Percentiles rank a stretch among this genome's conserved stretches.
Conservation (phyloP, 2,888 invertebrate species). For the Eurytoma californica region DNA sequence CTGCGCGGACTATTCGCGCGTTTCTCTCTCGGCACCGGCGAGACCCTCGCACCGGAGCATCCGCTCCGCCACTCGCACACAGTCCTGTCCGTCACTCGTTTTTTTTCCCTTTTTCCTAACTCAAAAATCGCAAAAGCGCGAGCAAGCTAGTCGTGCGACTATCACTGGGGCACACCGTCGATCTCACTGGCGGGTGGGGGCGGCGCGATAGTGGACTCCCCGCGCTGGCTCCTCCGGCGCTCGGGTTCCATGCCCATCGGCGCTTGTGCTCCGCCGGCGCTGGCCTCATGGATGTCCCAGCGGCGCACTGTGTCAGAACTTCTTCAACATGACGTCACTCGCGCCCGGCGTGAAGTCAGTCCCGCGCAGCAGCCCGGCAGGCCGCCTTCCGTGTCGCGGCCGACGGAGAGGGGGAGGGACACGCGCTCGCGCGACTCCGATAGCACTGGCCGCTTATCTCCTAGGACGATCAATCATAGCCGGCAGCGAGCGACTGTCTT, state of each 20-base stretch:
- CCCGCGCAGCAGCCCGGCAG: background rate
- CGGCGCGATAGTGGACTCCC: conserved; percentile 60
- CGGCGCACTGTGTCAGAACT: background rate
- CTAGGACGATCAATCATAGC: conserved; percentile 56
- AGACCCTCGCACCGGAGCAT: conserved; percentile 38
- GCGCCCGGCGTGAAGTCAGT: no score
- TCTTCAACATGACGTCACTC: background rate
- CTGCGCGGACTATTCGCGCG: background rate
- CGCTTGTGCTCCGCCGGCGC: background rate
- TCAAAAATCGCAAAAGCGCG: background rate
- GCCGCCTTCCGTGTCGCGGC: background rate
- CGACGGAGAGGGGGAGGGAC: conserved; percentile 10
- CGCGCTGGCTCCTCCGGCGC: conserved; percentile 60
- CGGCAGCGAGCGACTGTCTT: conserved; percentile 38
- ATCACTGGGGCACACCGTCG: conserved; percentile 24
- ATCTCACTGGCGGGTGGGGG: conserved; percentile 62
- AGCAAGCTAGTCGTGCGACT: background rate
- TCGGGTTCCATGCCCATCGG: conserved; percentile 54
- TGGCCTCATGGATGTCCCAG: no score
- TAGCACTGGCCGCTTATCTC: conserved; percentile 34
- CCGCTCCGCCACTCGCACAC: conserved; percentile 8
- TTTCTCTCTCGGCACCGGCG: background rate
- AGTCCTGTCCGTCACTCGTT: background rate
- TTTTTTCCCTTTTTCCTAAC: background rate
- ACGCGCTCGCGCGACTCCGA: conserved; percentile 3